phyloP scores from a whole-genome alignment of 2,888 invertebrate genomes.

The Pharmacophagus antenor region DNA sequence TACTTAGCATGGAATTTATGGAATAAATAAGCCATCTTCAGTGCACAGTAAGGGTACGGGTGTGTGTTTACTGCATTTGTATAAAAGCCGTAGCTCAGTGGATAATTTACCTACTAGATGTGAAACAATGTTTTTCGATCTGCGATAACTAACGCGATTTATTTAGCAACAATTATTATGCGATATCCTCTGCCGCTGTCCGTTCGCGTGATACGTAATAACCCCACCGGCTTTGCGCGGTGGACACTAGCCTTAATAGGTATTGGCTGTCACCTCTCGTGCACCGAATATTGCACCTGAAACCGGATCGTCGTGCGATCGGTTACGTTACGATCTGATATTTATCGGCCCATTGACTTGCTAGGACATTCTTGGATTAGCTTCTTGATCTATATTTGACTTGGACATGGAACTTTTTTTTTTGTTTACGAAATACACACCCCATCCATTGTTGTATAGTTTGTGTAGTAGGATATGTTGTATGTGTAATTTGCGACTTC shows the following conservation, averaged over 20 bases:
- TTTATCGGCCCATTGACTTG: conserved; percentile 31
- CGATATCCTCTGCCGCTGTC: no score
- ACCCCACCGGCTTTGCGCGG: background rate
- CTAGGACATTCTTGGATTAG: conserved; percentile 31
- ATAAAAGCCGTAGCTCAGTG: no score
- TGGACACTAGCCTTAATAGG: conserved; percentile 13
- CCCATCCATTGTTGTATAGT: no score
- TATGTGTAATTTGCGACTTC: no score
- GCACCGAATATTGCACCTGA: conserved; percentile 32
- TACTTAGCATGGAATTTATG: no score
- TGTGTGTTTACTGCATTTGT: no score
- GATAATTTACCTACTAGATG: no score
- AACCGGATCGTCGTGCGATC: conserved; percentile 31
- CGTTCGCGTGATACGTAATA: background rate
- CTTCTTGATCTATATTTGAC: conserved; percentile 29
- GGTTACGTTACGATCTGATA: conserved; percentile 28
- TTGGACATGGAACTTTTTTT: conserved; percentile 4
- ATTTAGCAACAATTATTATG: background rate
- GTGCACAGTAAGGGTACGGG: no score
- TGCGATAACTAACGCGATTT: background rate
- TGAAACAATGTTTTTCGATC: no score
- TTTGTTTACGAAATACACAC: background rate
- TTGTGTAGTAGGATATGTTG: no score
- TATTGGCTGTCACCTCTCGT: conserved; percentile 28
- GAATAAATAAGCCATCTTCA: no score